A percentile compares a stretch with the other conserved stretches of the same genome.
Conservation (phyloP, 2,113 vertebrate genomes). For the Mastomys natalensis region DNA sequence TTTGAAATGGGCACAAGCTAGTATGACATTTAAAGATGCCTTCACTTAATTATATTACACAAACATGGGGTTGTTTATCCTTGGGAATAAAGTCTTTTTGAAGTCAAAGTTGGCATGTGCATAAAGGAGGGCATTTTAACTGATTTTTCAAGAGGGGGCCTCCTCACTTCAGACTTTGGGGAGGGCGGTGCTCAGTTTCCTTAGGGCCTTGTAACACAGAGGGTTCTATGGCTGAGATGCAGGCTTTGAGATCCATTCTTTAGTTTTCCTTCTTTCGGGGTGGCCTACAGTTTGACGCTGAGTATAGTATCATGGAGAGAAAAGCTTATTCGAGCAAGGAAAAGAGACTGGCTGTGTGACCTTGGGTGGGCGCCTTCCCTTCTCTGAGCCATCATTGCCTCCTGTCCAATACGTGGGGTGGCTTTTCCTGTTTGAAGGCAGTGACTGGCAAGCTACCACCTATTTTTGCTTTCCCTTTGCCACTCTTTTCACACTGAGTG, state of each 20-base stretch:
- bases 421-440: not conserved
- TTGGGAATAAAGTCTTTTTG: slow-evolving; percentile 98
- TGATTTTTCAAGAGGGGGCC: slow-evolving; percentile 89
- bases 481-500: not conserved
- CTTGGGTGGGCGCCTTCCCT: slow-evolving; percentile 65
- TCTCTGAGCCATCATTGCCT: not conserved
- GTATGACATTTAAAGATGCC: slow-evolving; percentile 99
- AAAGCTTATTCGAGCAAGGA: slow-evolving; percentile 76
- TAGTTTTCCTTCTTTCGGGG: slow-evolving; percentile 72
- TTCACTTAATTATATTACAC: slow-evolving; percentile 99
- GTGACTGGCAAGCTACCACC: not conserved
- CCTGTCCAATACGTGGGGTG: not conserved
- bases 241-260: slow-evolving; percentile 82
- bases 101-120: slow-evolving; percentile 99
- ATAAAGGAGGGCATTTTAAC: slow-evolving; percentile 92
- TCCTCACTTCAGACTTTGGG: slow-evolving; percentile 88
- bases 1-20: slow-evolving; percentile 99
- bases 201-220: slow-evolving; percentile 86
- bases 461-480: slow-evolving; percentile 38
- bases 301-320: slow-evolving; percentile 67
- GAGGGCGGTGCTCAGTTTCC: slow-evolving; percentile 83
- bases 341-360: slow-evolving; percentile 72
- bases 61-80: slow-evolving; percentile 99
- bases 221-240: slow-evolving; percentile 85
- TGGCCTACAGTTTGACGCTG: slow-evolving; percentile 74